A percentile compares a stretch with the other conserved stretches of the same genome.
phyloP scores from a whole-genome alignment of 2,797 vertebrate genomes.

The Petrocephalus sullivani region DNA sequence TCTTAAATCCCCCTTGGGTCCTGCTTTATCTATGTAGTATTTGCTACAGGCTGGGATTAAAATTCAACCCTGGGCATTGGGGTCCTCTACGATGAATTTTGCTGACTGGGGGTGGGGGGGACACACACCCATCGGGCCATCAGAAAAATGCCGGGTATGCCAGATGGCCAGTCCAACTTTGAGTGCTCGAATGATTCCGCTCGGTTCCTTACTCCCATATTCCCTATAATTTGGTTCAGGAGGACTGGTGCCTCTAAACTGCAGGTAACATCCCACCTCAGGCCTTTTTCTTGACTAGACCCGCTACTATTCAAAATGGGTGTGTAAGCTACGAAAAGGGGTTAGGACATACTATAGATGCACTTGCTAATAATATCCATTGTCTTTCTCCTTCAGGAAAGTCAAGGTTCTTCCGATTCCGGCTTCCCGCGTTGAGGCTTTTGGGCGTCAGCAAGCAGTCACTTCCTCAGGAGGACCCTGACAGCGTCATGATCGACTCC shows the following conservation, averaged over 20 bases:
- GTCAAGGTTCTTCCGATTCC: conserved; percentile 86
- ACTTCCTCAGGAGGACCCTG: conserved; percentile 90
- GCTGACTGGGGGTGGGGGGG: background rate
- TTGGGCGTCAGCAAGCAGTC: conserved; percentile 88
- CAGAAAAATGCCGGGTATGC: background rate
- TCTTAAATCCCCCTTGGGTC: background rate
- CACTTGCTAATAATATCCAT: background rate
- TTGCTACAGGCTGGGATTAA: background rate
- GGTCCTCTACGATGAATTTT: background rate
- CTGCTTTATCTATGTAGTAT: background rate
- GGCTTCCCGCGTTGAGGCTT: conserved; percentile 78
- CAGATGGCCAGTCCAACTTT: background rate
- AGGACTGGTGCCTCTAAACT: background rate
- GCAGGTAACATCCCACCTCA: background rate
- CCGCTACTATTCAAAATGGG: background rate
- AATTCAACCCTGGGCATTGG: background rate
- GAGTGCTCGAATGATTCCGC: background rate
- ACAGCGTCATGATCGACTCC: conserved; percentile 82
- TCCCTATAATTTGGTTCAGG: background rate
- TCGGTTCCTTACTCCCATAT: background rate
- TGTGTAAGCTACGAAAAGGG: background rate
- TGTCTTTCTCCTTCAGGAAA: conserved; percentile 43
- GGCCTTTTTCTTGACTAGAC: background rate
- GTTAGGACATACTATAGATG: background rate
- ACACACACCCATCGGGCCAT: background rate